These are phyloP conservation scores for Toxotes lorentzi DNA, from an alignment of 2,797 vertebrate genomes.

Conservation along the genomic window DNA sequence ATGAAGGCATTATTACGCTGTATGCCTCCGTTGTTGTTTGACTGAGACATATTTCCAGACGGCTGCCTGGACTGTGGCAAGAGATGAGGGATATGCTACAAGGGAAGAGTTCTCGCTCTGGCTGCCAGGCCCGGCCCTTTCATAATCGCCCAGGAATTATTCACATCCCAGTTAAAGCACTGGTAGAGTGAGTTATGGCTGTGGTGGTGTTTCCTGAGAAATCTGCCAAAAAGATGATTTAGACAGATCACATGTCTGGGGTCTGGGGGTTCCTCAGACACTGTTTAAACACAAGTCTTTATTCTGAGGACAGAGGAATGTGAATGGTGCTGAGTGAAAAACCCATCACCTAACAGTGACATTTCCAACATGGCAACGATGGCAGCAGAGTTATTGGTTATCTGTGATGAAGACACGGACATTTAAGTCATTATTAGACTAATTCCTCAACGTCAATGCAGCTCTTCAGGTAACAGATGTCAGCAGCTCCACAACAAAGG, in stretches of 20 bases:
- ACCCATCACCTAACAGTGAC: constrained; percentile 77
- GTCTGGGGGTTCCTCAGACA: constrained; percentile 73
- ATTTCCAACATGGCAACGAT: constrained; percentile 79
- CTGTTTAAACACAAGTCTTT: constrained; percentile 77
- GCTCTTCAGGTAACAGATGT: constrained; percentile 29
- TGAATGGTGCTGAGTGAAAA: constrained; percentile 57
- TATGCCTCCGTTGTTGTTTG: constrained; percentile 71
- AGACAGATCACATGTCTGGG: constrained; percentile 78
- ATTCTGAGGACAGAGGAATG: constrained; percentile 71
- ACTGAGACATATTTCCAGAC: constrained; percentile 81
- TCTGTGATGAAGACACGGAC: constrained; percentile 32
- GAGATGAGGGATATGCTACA: constrained; percentile 68
- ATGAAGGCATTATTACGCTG: constrained; percentile 67
- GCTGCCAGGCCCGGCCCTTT: constrained; percentile 69
- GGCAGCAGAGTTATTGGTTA: constrained; percentile 51
- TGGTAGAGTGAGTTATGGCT: constrained; percentile 72
- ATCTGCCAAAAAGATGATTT: constrained; percentile 78
- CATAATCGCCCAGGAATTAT: constrained; percentile 78
- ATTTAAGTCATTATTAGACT: constrained; percentile 13
- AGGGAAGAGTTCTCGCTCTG: constrained; percentile 51
- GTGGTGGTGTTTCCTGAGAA: constrained; percentile 70
- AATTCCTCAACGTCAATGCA: constrained; percentile 16
- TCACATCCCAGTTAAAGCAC: constrained; percentile 69
- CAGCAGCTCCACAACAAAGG: constrained; percentile 16
- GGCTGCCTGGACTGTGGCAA: constrained; percentile 62